A percentile compares a stretch with the other conserved stretches of the same genome.
Evolutionary conservation across 2,797 vertebrate species (phyloP).

Genomic region (Fundulus diaphanus): DNA sequence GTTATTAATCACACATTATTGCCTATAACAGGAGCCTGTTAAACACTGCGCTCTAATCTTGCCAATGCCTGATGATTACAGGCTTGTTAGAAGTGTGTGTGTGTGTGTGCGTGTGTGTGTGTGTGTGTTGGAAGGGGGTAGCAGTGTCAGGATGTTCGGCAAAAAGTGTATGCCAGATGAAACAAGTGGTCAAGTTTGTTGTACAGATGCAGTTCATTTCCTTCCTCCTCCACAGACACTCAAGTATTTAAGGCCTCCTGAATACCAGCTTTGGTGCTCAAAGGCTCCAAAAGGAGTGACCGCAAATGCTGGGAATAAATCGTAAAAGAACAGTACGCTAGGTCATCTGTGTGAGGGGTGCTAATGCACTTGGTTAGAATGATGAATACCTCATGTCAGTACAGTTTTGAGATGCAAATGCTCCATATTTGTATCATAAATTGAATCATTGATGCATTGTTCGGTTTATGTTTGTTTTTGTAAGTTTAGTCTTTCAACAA

Average conservation of each 20-base stretch:
- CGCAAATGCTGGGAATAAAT: not conserved
- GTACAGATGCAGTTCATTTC: slow-evolving; percentile 20
- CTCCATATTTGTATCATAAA: slow-evolving; percentile 42
- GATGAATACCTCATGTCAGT: slow-evolving; percentile 1
- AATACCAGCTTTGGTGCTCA: not conserved
- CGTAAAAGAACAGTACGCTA: not conserved
- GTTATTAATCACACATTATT: not conserved
- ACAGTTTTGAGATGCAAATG: slow-evolving; percentile 43
- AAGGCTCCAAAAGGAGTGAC: slow-evolving; percentile 1
- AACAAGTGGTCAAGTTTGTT: slow-evolving; percentile 18
- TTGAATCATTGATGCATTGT: slow-evolving; percentile 17
- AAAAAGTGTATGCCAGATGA: slow-evolving; percentile 10
- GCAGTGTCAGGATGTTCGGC: not conserved
- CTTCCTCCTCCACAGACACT: not conserved
- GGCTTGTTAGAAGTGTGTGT: not conserved
- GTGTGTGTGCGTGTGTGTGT: too few species aligned
- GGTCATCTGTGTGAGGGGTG: slow-evolving; percentile 4
- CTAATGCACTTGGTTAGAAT: not conserved
- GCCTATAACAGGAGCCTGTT: not conserved
- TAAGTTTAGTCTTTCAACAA: slow-evolving; percentile 14
- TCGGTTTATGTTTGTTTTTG: slow-evolving; percentile 12
- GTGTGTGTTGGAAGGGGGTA: slow-evolving; percentile 6
- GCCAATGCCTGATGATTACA: not conserved
- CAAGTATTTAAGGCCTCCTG: not conserved
- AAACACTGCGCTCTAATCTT: not conserved